Percentiles rank a stretch among this genome's conserved stretches.
Evolutionary conservation across 2,888 invertebrate species (phyloP).

Genomic region (Sceliomorpha sp.): DNA sequence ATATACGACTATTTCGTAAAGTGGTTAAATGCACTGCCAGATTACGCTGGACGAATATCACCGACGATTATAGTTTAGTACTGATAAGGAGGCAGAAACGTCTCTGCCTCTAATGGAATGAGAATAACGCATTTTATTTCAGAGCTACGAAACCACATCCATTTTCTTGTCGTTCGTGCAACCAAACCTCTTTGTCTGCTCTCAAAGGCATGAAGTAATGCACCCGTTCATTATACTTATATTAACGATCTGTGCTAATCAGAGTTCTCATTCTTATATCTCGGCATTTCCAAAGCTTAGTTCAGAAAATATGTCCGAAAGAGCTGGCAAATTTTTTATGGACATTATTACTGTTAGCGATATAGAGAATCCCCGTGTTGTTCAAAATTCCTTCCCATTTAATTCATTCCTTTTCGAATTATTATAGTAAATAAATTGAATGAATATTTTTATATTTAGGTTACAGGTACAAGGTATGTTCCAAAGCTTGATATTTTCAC

Average conservation of each 20-base stretch:
- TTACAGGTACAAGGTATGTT: too few species aligned
- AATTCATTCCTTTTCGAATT: constrained; percentile 23
- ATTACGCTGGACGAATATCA: constrained; percentile 68
- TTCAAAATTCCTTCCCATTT: constrained; percentile 6
- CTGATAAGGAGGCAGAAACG: constrained; percentile 37
- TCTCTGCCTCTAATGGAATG: constrained; percentile 33
- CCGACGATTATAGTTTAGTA: constrained; percentile 50
- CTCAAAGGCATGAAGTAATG: constrained; percentile 23
- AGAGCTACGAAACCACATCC: constrained; percentile 27
- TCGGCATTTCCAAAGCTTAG: neutral
- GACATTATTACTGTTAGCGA: too few species aligned
- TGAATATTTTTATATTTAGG: too few species aligned
- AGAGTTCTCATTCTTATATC: constrained; percentile 9
- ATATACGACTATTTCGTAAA: constrained; percentile 76
- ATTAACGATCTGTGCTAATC: constrained; percentile 18
- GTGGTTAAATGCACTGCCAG: constrained; percentile 79
- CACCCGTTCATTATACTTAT: constrained; percentile 27
- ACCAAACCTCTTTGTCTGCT: constrained; percentile 15
- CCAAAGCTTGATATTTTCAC: too few species aligned
- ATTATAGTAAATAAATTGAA: too few species aligned
- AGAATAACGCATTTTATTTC: constrained; percentile 40
- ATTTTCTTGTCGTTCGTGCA: constrained; percentile 32
- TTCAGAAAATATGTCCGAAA: too few species aligned
- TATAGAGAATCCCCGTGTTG: too few species aligned
- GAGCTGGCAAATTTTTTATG: too few species aligned